These are phyloP conservation scores for Drosophila pallidifrons DNA, from an alignment of 1,140 invertebrate genomes.

Conservation along the genomic window DNA sequence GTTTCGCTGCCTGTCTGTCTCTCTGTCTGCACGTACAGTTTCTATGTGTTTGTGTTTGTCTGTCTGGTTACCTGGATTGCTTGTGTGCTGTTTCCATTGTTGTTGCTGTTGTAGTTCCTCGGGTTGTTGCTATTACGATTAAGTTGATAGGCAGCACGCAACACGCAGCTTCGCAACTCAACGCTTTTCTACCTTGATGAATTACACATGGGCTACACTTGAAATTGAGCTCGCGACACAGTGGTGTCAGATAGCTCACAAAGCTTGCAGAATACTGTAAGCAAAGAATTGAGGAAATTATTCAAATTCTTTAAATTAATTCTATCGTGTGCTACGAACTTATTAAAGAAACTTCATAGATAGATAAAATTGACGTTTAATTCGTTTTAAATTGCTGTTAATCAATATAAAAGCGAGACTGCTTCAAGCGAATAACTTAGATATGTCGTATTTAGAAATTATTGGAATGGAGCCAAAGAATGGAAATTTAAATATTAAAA, in stretches of 20 bases:
- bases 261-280: background rate
- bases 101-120: constrained; percentile 10
- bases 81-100: constrained; percentile 22
- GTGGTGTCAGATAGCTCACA: constrained; percentile 2
- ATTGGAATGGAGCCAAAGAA: no score
- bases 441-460: no score
- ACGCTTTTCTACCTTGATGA: constrained; percentile 58
- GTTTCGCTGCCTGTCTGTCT: constrained; percentile 20
- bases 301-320: background rate
- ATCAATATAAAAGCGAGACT: no score
- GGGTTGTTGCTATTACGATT: constrained; percentile 54
- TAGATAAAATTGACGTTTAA: no score
- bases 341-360: no score
- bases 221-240: constrained; percentile 23
- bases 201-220: constrained; percentile 44
- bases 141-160: constrained; percentile 74
- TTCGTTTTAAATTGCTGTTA: no score
- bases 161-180: constrained; percentile 56
- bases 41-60: constrained; percentile 3
- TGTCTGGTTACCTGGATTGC: constrained; percentile 21
- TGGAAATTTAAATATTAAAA: no score
- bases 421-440: no score
- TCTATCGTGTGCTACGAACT: no score
- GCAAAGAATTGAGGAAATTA: background rate
- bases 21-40: background rate